Conservation (phyloP, 2,113 vertebrate species). For the Cochlearius cochlearius region DNA sequence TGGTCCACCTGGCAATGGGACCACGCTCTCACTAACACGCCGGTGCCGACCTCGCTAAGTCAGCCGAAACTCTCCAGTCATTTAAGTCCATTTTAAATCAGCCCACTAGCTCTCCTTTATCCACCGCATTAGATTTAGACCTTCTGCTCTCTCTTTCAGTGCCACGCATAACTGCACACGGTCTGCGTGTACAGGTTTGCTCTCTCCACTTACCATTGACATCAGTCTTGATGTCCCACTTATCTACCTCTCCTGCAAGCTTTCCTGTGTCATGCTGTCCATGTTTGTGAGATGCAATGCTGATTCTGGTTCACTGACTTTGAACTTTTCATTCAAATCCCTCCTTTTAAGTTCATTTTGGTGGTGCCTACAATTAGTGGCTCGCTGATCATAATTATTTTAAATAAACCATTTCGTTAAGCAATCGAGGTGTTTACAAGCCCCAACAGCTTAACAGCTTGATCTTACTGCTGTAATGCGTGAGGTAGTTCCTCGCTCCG, state of each 20-base stretch:
- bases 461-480: slow-evolving; percentile 1
- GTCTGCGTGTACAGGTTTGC: not conserved
- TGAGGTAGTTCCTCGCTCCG: slow-evolving; percentile 22
- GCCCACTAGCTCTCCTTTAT: not conserved
- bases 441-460: slow-evolving; percentile 49
- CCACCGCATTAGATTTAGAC: not conserved
- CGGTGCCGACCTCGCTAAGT: not conserved
- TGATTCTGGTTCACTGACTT: slow-evolving; percentile 24
- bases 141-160: not conserved
- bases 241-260: not conserved
- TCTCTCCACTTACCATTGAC: not conserved
- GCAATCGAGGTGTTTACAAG: slow-evolving; percentile 42
- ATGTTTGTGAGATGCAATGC: not conserved
- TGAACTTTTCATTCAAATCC: slow-evolving; percentile 16
- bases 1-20: not conserved
- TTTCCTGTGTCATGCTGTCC: not conserved
- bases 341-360: not conserved
- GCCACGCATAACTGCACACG: not conserved
- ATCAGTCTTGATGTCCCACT: not conserved
- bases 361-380: not conserved
- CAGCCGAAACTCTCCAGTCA: not conserved
- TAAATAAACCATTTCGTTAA: slow-evolving; percentile 56
- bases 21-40: not conserved
- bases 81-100: not conserved
- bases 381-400: slow-evolving; percentile 58